Base-by-base conservation (phyloP, 2,888 invertebrate species). In the Hemaris fuciformis region DNA sequence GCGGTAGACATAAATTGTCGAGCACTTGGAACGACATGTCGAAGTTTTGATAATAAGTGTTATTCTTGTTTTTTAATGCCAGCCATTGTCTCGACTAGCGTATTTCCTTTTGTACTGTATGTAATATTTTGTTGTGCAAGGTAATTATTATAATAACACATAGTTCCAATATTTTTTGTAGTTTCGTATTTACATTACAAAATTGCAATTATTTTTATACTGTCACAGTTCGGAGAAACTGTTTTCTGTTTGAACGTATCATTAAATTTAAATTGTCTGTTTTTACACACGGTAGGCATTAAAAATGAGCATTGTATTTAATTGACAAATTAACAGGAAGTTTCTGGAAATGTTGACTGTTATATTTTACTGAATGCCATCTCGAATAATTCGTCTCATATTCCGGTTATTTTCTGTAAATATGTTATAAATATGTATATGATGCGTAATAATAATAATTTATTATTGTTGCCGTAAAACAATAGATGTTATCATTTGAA, bases 401-500 rank as follows among this genome's bases (percentile, higher is more conserved):
- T 43, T 59, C 46, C 22, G 45, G 31, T n/a, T 31, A 46, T 59
- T 45, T 53, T 31, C 18, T 53, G 53, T 53, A 53, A 53, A 53
- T 53, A 31, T 53, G 53, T 53, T 27, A 53, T 53, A 53, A 53
- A 53, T 53, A 53, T 31, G 53, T 53, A 53, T 53, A 53, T 53
- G 27, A 31, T 31, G 31, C 31, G 18, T 84, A 84, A 84, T 88
- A 86, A 84, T 53, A 53, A 53, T 53, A 88, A 87, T 89, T 87
- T 88, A 89, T 89, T 89, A 89, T 88, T 89, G 89, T 90, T 85
- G 81, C 83, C 84, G 87, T 85, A 88, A 86, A 83, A 88, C 90
- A 90, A 90, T 89, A 89, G 89, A 89, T 89, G 85, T 85, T 90
- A 89, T 89, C 87, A 89, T 91, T 90, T 89, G 88, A 90, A 90